These are phyloP conservation scores for Trogon melanurus DNA, from an alignment of 2,113 vertebrate genomes.

Conservation along the genomic window DNA sequence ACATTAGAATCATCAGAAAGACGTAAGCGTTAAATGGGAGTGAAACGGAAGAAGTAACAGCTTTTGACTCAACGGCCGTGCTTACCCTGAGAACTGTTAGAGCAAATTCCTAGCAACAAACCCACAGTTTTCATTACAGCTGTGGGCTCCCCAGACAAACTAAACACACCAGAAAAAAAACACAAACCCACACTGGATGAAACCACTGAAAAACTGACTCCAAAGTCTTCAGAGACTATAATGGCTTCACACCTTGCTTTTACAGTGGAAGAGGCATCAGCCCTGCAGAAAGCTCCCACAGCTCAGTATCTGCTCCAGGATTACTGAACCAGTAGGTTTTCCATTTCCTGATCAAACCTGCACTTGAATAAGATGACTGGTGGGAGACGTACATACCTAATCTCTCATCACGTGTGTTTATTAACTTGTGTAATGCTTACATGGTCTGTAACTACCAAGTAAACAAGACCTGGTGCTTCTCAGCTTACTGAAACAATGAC, in stretches of 20 bases:
- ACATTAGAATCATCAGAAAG: background rate
- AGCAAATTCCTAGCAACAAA: background rate
- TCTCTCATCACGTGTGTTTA: background rate
- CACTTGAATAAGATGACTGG: background rate
- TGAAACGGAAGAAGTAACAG: background rate
- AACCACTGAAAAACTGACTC: background rate
- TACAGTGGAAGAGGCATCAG: background rate
- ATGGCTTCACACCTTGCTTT: background rate
- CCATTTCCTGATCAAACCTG: background rate
- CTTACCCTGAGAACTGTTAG: background rate
- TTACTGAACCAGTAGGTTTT: background rate
- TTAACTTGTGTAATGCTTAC: background rate
- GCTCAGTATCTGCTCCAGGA: background rate
- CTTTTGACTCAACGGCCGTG: background rate
- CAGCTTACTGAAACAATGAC: background rate
- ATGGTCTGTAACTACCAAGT: background rate
- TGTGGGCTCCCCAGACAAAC: background rate
- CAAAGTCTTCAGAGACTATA: background rate
- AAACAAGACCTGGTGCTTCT: background rate
- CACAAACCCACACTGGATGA: background rate
- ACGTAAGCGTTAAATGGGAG: background rate
- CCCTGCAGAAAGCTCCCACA: background rate
- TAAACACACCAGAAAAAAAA: background rate
- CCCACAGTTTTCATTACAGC: background rate
- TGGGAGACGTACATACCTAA: background rate